Base-by-base conservation (phyloP, 2,113 vertebrate genomes). In the Microtus oregoni region DNA sequence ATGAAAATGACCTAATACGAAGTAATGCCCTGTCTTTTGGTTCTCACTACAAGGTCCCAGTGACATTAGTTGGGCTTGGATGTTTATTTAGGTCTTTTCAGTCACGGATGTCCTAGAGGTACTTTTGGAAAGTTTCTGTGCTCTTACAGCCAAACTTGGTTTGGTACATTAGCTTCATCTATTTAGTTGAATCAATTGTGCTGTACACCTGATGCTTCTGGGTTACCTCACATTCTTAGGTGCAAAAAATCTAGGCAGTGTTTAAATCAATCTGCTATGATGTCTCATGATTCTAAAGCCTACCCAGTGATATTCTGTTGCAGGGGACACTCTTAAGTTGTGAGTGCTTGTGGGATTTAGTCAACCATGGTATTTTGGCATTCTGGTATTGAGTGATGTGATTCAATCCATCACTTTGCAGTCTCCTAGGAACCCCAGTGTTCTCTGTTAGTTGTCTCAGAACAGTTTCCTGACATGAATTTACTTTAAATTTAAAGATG, bases 401-500 rank as follows among this genome's bases (percentile, higher is more conserved):
- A 63, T 28, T 28, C 90, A 86, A 0, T 96, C 79, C 44, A 81
- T 96, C 79, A 94, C 55, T 96, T 93, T 61, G 35, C 41, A 97
- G 0, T 96, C 90, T 97, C 90, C 65, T 95, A 93, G 76, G 85
- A 97, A 52, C 70, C 28, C 72, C 65, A 52, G 89, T 96, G 96
- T 97, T 38, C 85, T 95, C 90, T 96, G 91, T 94, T 87, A 92
- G 1, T 94, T 88, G 91, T 97, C 90, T 97, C 17, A 44, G 89
- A 95, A 72, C 44, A 90, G 95, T 95, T 95, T 95, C 65, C 79
- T 97, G n/a, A 97, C 94, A 93, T 93, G 79, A 96, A 96, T 96
- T 96, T 97, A 89, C 91, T 94, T 97, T 97, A 92, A 97, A 97
- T 93, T 90, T 98, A 91, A 96, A 95, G 78, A 93, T 88, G 91